Percentiles rank a stretch among this genome's conserved stretches.
Conservation (phyloP, 2,797 vertebrate genomes). For the Anguilla obscura region DNA sequence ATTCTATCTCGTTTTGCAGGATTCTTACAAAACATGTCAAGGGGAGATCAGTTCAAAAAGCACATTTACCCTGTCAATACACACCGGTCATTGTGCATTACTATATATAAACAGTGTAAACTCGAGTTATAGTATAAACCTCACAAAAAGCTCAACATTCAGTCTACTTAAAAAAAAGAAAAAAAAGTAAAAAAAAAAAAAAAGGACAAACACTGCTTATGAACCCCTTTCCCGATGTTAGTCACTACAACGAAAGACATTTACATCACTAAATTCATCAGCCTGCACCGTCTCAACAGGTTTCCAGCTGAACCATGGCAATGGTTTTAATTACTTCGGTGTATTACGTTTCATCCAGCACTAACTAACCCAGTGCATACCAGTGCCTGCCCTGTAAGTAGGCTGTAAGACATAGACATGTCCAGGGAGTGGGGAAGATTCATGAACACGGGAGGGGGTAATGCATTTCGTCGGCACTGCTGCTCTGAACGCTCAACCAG, state of each 20-base stretch:
- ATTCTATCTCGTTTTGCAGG: constrained; percentile 38
- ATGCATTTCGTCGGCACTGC: neutral
- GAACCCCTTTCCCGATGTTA: neutral
- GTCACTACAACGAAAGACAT: constrained; percentile 4
- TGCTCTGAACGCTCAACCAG: neutral
- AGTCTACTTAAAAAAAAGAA: constrained; percentile 27
- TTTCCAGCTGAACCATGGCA: neutral
- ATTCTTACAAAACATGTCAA: constrained; percentile 38
- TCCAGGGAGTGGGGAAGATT: neutral
- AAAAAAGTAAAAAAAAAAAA: neutral
- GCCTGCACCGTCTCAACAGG: neutral
- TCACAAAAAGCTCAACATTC: constrained; percentile 45
- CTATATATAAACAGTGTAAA: constrained; percentile 53
- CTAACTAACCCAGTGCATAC: constrained; percentile 8
- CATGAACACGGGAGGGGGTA: neutral
- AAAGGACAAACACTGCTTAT: neutral
- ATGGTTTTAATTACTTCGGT: constrained; percentile 20
- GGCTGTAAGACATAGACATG: neutral
- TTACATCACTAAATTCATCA: neutral
- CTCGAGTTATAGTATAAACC: constrained; percentile 45
- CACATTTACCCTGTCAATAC: constrained; percentile 45
- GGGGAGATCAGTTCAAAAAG: constrained; percentile 37
- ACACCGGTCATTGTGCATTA: constrained; percentile 57
- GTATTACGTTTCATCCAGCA: neutral
- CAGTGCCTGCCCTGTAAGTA: neutral